Evolutionary conservation across 2,888 invertebrate genomes (phyloP), one percentile per base, ranked within the genome.

Genomic region (Digitonthophagus gazella): DNA sequence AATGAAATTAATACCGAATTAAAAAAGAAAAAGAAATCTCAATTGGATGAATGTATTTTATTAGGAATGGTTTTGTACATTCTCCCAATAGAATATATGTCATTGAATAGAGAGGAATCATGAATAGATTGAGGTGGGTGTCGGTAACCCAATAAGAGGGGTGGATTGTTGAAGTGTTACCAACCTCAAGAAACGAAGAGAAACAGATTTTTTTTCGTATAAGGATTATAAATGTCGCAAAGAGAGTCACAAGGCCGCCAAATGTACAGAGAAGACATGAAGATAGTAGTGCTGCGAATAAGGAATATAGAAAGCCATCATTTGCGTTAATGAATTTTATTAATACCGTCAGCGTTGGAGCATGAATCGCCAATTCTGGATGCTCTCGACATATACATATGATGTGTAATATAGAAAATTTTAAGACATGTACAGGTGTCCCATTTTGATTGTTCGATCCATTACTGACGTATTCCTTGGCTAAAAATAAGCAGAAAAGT

Each of bases 361-460:
- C 57, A 57, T 57, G 57, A 11, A 57, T 57, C 11, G 57, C 57
- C n/a, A 11, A 57, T 57, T 57, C 15, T 15, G 57, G 57, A 57
- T 57, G 57, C n/a, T 57, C 57, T 11, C 57, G 11, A 11, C 57
- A 3, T 11, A 57, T 57, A 11, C 57, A 3, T 11, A 57, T 57
- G 57, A 57, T 11, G n/a, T 57, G 4, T 3, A 57, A 57, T 11
- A 57, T 5, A 11, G n/a, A 57, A 3, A 57, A 57, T 15, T 57
- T 57, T 11, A 57, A 57, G 57, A 57, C 15, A 15, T 57, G 11
- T n/a, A n/a, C n/a, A n/a, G n/a, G n/a, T n/a, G n/a, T n/a, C n/a
- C n/a, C n/a, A n/a, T n/a, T n/a, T n/a, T n/a, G n/a, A n/a, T n/a
- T n/a, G n/a, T n/a, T n/a, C n/a, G n/a, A n/a, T n/a, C n/a, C n/a